Conservation (phyloP, 1,140 invertebrate genomes). For the Lutraria rhynchaena region DNA sequence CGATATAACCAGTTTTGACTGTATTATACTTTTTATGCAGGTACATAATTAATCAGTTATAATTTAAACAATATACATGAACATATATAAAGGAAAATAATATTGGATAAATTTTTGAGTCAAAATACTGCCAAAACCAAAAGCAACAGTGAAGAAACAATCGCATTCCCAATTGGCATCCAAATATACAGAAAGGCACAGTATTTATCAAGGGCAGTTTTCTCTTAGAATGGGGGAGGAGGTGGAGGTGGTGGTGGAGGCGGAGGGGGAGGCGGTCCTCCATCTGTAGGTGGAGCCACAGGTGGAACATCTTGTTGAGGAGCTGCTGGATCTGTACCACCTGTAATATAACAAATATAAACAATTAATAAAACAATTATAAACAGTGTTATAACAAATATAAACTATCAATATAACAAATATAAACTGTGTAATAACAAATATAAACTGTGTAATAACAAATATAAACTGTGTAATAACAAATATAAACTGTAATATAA, state of each 20-base stretch:
- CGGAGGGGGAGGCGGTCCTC: constrained; percentile 47
- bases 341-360: constrained; percentile 6
- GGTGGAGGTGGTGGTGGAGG: constrained; percentile 60
- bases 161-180: too few species aligned
- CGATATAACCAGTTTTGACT: too few species aligned
- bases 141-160: too few species aligned
- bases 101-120: too few species aligned
- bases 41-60: too few species aligned
- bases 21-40: too few species aligned
- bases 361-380: too few species aligned
- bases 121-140: too few species aligned
- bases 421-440: neutral
- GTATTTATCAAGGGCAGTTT: too few species aligned
- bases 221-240: constrained; percentile 54
- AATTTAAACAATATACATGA: too few species aligned
- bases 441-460: neutral
- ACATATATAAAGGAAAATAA: too few species aligned
- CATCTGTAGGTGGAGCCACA: constrained; percentile 21
- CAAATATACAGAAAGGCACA: too few species aligned
- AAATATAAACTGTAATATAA: neutral
- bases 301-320: constrained; percentile 38
- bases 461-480: neutral
- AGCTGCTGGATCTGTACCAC: constrained; percentile 5
- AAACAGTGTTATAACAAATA: neutral
- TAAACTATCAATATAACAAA: neutral